Conservation (phyloP, 2,888 invertebrate species). For the Ochropacha duplaris region DNA sequence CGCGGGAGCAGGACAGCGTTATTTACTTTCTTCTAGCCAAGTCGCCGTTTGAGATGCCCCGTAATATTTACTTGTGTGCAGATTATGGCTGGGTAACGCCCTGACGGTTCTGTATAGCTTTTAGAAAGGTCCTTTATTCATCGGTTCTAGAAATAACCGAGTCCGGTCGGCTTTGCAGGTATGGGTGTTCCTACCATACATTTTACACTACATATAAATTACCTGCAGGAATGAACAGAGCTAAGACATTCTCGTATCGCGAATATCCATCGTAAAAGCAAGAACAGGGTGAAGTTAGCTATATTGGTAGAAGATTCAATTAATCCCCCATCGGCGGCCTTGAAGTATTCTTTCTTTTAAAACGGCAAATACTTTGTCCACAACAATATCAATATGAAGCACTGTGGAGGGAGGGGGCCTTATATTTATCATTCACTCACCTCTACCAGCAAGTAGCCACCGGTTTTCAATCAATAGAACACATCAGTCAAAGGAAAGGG, state of each 20-base stretch:
- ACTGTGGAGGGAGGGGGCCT: not conserved
- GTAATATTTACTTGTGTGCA: slow-evolving; percentile 62
- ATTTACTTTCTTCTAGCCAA: slow-evolving; percentile 40
- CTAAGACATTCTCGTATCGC: not conserved
- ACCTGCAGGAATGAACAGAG: not conserved
- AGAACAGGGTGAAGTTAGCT: too few species aligned
- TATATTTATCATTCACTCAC: not conserved
- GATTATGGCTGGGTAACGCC: slow-evolving; percentile 65
- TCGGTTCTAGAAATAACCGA: not conserved
- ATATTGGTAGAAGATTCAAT: too few species aligned
- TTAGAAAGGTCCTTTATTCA: slow-evolving; percentile 10
- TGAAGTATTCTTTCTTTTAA: too few species aligned
- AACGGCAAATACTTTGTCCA: not conserved
- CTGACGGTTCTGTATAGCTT: slow-evolving; percentile 25
- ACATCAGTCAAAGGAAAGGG: slow-evolving; percentile 1
- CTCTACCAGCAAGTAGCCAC: not conserved
- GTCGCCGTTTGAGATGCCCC: slow-evolving; percentile 39
- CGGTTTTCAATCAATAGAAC: not conserved
- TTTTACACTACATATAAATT: not conserved
- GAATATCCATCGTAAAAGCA: too few species aligned
- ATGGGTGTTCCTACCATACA: not conserved
- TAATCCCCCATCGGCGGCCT: too few species aligned
- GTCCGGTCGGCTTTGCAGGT: not conserved
- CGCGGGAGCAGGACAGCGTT: slow-evolving; percentile 41
- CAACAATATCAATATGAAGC: not conserved